These are phyloP conservation scores for Oxytorus armatus DNA, from an alignment of 2,888 invertebrate species.

Conservation along the genomic window DNA sequence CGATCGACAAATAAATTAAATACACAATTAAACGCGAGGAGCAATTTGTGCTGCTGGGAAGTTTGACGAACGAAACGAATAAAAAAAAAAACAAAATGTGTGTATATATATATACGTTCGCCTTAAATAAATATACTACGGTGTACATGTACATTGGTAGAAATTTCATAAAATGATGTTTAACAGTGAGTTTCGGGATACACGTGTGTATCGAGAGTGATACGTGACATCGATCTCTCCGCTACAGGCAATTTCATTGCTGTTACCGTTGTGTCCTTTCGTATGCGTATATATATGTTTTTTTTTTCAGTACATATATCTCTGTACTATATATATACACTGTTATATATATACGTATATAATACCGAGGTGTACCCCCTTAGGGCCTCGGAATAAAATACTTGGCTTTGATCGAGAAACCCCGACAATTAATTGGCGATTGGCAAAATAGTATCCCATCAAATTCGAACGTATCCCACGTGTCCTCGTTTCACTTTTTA, in stretches of 20 bases:
- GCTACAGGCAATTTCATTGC: conserved; percentile 67
- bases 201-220: conserved; percentile 56
- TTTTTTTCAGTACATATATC: conserved; percentile 14
- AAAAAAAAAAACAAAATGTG: conserved; percentile 23
- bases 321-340: conserved; percentile 3
- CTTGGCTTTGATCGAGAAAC: conserved; percentile 66
- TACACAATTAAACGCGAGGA: conserved; percentile 63
- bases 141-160: conserved; percentile 47
- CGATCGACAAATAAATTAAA: conserved; percentile 67
- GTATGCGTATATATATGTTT: conserved; percentile 4
- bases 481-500: conserved; percentile 22
- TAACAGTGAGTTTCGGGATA: conserved; percentile 52
- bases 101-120: conserved; percentile 29
- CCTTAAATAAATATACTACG: conserved; percentile 61
- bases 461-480: conserved; percentile 52
- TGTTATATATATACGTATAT: conserved; percentile 22
- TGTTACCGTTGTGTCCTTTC: conserved; percentile 56
- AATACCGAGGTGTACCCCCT: conserved; percentile 46
- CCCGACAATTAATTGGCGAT: conserved; percentile 65
- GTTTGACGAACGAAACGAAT: conserved; percentile 41
- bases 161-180: conserved; percentile 48
- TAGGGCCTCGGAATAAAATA: conserved; percentile 55
- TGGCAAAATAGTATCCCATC: conserved; percentile 61
- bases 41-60: conserved; percentile 58
- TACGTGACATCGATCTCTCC: conserved; percentile 68